Percentiles rank a stretch among this genome's conserved stretches.
Conservation (phyloP, 1,140 invertebrate genomes). For the Drosophila mojavensis region DNA sequence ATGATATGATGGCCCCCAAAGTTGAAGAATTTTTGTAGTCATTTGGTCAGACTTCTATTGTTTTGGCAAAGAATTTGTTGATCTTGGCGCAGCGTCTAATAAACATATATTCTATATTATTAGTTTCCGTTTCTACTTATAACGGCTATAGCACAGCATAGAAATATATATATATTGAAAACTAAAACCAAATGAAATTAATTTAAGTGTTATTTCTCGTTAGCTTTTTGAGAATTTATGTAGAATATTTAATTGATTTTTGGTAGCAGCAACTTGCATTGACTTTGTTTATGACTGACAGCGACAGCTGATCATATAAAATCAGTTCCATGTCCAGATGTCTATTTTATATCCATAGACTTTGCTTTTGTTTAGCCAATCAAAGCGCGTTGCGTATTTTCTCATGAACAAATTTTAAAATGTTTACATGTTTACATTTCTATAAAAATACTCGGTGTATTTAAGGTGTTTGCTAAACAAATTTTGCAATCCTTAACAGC, state of each 20-base stretch:
- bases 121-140: slow-evolving; percentile 72
- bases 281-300: slow-evolving; percentile 50
- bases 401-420: no score
- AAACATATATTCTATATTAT: slow-evolving; percentile 74
- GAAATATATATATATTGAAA: slow-evolving; percentile 51
- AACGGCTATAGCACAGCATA: slow-evolving; percentile 36
- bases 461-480: no score
- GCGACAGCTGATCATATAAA: slow-evolving; percentile 49
- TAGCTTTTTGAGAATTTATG: background rate
- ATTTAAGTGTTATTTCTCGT: slow-evolving; percentile 18
- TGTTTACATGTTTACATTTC: no score
- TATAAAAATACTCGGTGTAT: no score
- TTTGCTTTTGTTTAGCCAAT: background rate
- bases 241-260: slow-evolving; percentile 13
- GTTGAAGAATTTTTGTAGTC: slow-evolving; percentile 58
- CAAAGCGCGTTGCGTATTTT: no score
- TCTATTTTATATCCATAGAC: slow-evolving; percentile 34
- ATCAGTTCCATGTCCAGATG: slow-evolving; percentile 25
- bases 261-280: slow-evolving; percentile 10
- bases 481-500: no score
- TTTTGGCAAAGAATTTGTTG: slow-evolving; percentile 50
- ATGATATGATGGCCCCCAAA: slow-evolving; percentile 25
- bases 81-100: slow-evolving; percentile 48
- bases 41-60: slow-evolving; percentile 58
- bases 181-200: slow-evolving; percentile 55